Base-by-base conservation (phyloP, 2,797 vertebrate species). In the Choloepus didactylus region DNA sequence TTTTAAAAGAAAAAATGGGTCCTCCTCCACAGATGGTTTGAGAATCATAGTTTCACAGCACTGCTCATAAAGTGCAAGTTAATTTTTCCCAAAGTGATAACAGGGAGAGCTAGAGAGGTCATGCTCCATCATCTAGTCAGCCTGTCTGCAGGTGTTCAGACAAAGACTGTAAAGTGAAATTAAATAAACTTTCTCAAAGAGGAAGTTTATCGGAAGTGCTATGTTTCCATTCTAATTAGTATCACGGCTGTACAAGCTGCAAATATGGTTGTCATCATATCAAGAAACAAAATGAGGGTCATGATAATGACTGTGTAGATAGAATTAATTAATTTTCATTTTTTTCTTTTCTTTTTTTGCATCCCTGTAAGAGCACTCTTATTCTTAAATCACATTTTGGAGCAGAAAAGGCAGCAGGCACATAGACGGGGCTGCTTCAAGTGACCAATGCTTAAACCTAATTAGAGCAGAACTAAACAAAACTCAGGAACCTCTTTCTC, bases 221-320 rank as follows among this genome's bases (percentile, higher is more conserved):
- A 4, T 93, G 83, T 91, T 95, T 93, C 81, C 85, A 72, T 91
- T 97, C 91, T 97, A 96, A 97, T 96, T 93, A 97, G 91, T n/a
- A 95, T 77, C 86, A 73, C 1, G 83, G 84, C 18, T 93, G 9
- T 70, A 94, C 70, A 88, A 86, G 83, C 80, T 93, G 73, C 95
- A 97, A 97, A 96, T 96, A 96, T 21, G 4, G 72, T 18, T 93
- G 96, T 89, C 92, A 97, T 94, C 10, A 1, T 35, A 75, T 83
- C 49, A 93, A 92, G 85, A 96, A 95, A 88, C 96, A 97, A 97
- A 96, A 97, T 18, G 35, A 82, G 83, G 82, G 91, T 95, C 82
- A 96, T 51, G 84, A 69, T 95, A 79, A 94, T 93, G 80, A 91
- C 66, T 69, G 51, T 89, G 75, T 49, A 29, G 66, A 95, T 9